Evolutionary conservation across 1,140 invertebrate species (phyloP).

Genomic region (Laupala kohalensis): DNA sequence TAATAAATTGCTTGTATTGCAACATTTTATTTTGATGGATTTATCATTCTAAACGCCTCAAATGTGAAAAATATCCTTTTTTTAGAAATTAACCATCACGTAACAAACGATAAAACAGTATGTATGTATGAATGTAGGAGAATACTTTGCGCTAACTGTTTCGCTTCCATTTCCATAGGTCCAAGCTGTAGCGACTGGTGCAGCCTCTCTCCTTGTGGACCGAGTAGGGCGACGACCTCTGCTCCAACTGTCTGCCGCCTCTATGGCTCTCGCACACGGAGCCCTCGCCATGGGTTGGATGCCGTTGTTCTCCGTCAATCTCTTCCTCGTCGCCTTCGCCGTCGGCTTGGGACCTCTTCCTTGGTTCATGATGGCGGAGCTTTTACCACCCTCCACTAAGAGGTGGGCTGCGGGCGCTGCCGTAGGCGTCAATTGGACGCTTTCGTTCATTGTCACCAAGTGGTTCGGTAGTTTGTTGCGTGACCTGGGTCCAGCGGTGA

Average conservation of each 20-base stretch:
- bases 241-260: conserved; percentile 31
- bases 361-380: conserved; percentile 14
- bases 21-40: no score
- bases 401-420: not conserved
- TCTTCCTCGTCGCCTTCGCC: conserved; percentile 5
- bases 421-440: conserved; percentile 5
- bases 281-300: conserved; percentile 22
- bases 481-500: conserved; percentile 25
- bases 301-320: conserved; percentile 6
- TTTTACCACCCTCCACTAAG: conserved; percentile 2
- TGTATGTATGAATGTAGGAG: no score
- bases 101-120: no score
- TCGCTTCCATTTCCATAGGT: no score
- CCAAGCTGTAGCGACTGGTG: conserved; percentile 29
- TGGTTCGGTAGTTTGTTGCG: conserved; percentile 2
- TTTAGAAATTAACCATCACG: no score
- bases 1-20: no score
- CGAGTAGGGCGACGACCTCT: conserved; percentile 35
- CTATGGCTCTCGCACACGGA: conserved; percentile 31
- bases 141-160: no score
- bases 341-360: conserved; percentile 13
- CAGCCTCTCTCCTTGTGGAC: conserved; percentile 32
- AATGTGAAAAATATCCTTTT: no score
- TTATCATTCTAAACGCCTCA: no score
- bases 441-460: conserved; percentile 13